Evolutionary conservation across 1,140 invertebrate species (phyloP).

Genomic region (Drosophila orena): DNA sequence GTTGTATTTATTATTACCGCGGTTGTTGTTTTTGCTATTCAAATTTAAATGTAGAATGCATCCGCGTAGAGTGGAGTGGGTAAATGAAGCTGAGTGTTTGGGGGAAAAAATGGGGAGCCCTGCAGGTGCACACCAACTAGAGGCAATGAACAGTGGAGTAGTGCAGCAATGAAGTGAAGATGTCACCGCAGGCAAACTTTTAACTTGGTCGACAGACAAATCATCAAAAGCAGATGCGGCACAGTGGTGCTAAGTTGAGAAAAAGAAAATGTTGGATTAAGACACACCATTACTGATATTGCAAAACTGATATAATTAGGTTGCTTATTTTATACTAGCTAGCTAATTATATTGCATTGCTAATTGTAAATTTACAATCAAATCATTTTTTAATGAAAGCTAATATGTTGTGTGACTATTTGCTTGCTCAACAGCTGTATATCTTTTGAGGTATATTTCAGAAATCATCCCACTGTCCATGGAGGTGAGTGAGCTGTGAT

Average conservation of each 20-base stretch:
- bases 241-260: neutral
- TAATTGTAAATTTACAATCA: too few relatives aligned
- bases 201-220: conserved; percentile 32
- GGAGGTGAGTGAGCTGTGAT: conserved; percentile 5
- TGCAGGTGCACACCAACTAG: conserved; percentile 61
- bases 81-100: conserved; percentile 13
- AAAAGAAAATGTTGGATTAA: too few relatives aligned
- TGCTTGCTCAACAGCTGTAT: too few relatives aligned
- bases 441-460: neutral
- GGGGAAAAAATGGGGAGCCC: neutral
- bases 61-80: conserved; percentile 11
- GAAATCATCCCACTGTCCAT: neutral
- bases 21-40: conserved; percentile 61
- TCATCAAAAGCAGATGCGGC: conserved; percentile 12
- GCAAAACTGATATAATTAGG: neutral
- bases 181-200: conserved; percentile 56
- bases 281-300: neutral
- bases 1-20: conserved; percentile 57
- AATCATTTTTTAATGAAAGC: too few relatives aligned
- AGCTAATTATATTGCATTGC: too few relatives aligned
- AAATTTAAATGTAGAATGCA: conserved; percentile 74
- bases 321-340: too few relatives aligned
- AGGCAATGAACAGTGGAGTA: conserved; percentile 78
- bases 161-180: conserved; percentile 53
- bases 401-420: neutral